Conservation (phyloP, 2,888 invertebrate genomes). For the Cataglyphis albicans region DNA sequence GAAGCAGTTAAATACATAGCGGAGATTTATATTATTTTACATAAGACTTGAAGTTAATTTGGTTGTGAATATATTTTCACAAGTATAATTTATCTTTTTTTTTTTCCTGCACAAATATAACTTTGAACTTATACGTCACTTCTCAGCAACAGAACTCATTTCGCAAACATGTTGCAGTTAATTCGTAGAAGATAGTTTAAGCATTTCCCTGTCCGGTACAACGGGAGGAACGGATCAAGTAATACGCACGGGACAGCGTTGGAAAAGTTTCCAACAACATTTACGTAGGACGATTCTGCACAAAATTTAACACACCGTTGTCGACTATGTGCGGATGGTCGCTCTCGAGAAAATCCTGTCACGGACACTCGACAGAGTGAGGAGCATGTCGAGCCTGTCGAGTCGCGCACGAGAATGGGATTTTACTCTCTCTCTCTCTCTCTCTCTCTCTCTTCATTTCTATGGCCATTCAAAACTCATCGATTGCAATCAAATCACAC, state of each 20-base stretch:
- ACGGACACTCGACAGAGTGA: conserved; percentile 49
- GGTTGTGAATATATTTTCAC: background rate
- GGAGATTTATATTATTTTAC: background rate
- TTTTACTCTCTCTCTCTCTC: conserved; percentile 16
- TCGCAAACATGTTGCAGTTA: conserved; percentile 6
- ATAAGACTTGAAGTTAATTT: background rate
- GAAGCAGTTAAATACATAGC: background rate
- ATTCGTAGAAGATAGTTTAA: conserved; percentile 33
- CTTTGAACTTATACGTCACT: background rate
- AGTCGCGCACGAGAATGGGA: conserved; percentile 37
- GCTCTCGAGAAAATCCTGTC: conserved; percentile 56
- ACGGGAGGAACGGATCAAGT: conserved; percentile 24
- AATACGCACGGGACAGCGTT: conserved; percentile 30
- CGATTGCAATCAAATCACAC: conserved; percentile 71
- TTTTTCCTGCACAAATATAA: background rate
- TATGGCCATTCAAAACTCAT: conserved; percentile 63
- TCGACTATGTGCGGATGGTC: conserved; percentile 10
- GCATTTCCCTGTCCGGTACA: conserved; percentile 28
- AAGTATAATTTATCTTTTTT: background rate
- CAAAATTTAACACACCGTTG: conserved; percentile 50
- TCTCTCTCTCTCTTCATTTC: conserved; percentile 14
- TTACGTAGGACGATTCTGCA: conserved; percentile 34
- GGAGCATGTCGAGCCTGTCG: conserved; percentile 21
- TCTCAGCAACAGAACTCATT: background rate
- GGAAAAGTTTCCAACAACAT: conserved; percentile 51